Base-by-base conservation (phyloP, 2,797 vertebrate species). In the Perodicticus potto region DNA sequence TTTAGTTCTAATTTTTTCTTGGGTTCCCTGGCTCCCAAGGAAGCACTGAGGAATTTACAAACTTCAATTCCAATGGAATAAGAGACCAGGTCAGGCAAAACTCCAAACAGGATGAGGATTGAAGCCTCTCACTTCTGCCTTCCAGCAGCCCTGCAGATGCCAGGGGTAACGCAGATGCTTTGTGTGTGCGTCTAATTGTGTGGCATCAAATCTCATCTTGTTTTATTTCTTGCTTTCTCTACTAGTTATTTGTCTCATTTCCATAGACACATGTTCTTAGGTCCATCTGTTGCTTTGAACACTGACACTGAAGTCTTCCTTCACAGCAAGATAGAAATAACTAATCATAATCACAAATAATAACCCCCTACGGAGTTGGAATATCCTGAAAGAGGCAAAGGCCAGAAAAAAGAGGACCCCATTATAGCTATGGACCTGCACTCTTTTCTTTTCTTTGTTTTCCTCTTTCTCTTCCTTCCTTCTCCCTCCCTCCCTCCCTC, bases 141-240 rank as follows among this genome's bases (percentile, higher is more conserved):
- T 40, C 7, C 12, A 55, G 32, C 7, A 86, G 4, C 2, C 0
- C 2, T 1, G 23, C 17, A 17, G 57, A 32, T 0, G 0, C 40
- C 7, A 9, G 76, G 57, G 13, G 11, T 63, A 72, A 5, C 0
- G 3, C 2, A 40, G 57, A 22, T 27, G 12, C 3, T 65, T 10
- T 3, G 34, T 55, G 32, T 57, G 8, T 45, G 9, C 80, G 57
- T 65, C 76, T 85, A 40, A 43, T 0, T 25, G 61, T 77, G 43
- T 32, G 34, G 16, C 13, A 53, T 40, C 19, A 49, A 91, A 94
- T 14, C 3, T 85, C 86, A 77, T 81, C 59, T 20, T 89, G 40
- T 74, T 29, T 78, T 88, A 55, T 57, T 70, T 23, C 37, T 65
- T 77, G 4, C 65, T 32, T 55, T 20, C 63, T 91, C n/a, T 57